Conservation (phyloP, 92 coral and sea anemone genomes). For the Scolanthus callimorphus region DNA sequence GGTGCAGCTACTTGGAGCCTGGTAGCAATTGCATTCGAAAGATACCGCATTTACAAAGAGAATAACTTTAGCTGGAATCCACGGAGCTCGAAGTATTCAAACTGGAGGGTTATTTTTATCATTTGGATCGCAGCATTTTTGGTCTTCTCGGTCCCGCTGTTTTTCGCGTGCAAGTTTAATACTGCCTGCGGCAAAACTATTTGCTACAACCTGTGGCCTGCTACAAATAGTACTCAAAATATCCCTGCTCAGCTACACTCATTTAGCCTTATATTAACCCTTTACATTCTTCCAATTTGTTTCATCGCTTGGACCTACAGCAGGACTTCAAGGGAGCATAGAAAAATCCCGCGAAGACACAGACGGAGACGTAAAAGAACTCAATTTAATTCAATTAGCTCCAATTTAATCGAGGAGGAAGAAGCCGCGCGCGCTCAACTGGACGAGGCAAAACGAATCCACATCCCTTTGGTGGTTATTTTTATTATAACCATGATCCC, state of each 20-base stretch:
- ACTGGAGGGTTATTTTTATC: constrained; percentile 4
- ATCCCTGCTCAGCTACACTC: constrained; percentile 27
- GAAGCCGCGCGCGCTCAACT: constrained; percentile 6
- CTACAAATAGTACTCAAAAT: constrained; percentile 4
- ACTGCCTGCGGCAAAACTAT: constrained; percentile 5
- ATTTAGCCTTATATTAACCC: constrained; percentile 4
- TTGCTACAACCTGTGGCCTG: constrained; percentile 24
- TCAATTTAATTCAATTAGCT: constrained; percentile 13
- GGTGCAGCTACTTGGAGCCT: constrained; percentile 16
- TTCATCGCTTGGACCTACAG: constrained; percentile 19
- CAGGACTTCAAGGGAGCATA: constrained; percentile 1
- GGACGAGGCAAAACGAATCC: constrained; percentile 14
- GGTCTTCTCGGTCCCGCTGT: constrained; percentile 7
- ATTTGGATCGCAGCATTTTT: constrained; percentile 28
- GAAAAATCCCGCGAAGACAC: not conserved
- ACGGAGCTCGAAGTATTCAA: constrained; percentile 1
- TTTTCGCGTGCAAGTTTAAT: constrained; percentile 11
- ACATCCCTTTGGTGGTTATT: constrained; percentile 9
- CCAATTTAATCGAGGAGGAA: constrained; percentile 6
- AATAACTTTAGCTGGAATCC: constrained; percentile 6
- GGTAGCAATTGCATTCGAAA: constrained; percentile 21
- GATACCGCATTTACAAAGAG: constrained; percentile 17
- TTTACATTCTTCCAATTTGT: constrained; percentile 10
- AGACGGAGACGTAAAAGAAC: constrained; percentile 9
- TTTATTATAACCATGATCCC: constrained; percentile 16